Base-by-base conservation (phyloP, 2,888 invertebrate species). In the Odontocolon sp. region DNA sequence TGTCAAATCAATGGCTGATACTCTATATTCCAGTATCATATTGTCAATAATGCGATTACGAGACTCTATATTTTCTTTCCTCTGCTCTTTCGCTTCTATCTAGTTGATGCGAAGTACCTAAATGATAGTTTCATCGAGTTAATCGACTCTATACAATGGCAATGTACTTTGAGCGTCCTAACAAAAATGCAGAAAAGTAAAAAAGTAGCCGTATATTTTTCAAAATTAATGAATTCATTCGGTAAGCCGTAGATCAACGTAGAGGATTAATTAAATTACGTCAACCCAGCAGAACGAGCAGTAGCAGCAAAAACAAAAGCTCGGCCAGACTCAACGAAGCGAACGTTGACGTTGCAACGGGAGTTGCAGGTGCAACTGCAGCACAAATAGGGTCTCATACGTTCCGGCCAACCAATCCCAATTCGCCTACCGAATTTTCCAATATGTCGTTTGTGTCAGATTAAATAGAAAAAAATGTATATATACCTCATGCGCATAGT, bases 171-270 rank as follows among this genome's bases (percentile, higher is more conserved):
- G n/a, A n/a, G n/a, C n/a, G n/a, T n/a, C n/a, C n/a, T n/a, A 47
- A 36, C 14, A 45, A 42, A 42, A 42, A 45, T 16, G 33, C 14
- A 9, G 8, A 45, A 45, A 31, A 50, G 40, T 28, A 56, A 59
- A 16, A 38, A 63, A n/a, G 11, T 6, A 40, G 11, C 33, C 33
- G 68, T 57, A 54, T 50, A 67, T 31, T 52, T 50, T 54, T 42
- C 28, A 36, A 26, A 73, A 73, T 73, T 73, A 73, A 67, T 73
- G 61, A 31, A 61, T 73, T 47, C 11, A 61, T 59, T 54, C 52
- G 52, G 21, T 45, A 45, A 54, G 54, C 54, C 68, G 47, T 47
- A 38, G 40, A 67, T 31, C 56, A 38, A 61, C 71, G 45, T 38
- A n/a, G 59, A 73, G 36, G 14, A 67, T 73, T 67, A 52, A 73